Conservation (phyloP, 2,888 invertebrate genomes). For the Chaetoderma sp. region DNA sequence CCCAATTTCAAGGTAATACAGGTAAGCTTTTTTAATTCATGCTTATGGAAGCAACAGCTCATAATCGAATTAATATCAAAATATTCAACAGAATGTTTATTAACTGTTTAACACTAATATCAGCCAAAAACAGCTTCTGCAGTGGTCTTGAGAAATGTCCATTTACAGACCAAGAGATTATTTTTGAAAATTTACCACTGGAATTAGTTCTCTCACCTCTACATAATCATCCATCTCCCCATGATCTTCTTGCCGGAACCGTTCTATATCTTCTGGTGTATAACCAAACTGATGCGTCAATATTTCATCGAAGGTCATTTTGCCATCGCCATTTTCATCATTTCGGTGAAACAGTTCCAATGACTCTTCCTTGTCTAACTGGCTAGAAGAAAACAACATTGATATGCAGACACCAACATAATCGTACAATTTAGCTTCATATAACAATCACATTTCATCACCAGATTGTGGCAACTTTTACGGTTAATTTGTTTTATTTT, state of each 20-base stretch:
- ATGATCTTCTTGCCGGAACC: slow-evolving; percentile 45
- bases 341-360: slow-evolving; percentile 84
- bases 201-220: slow-evolving; percentile 44
- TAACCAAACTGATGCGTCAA: slow-evolving; percentile 88
- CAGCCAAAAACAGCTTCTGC: no score
- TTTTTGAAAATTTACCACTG: no score
- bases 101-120: no score
- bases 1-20: no score
- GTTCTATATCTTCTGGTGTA: slow-evolving; percentile 70
- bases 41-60: no score
- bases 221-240: slow-evolving; percentile 47
- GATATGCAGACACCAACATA: not conserved
- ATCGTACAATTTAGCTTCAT: not conserved
- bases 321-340: slow-evolving; percentile 85
- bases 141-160: no score
- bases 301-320: slow-evolving; percentile 91
- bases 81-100: no score
- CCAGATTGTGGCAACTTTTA: no score
- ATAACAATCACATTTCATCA: not conserved
- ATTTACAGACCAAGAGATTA: no score
- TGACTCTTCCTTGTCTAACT: slow-evolving; percentile 79
- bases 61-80: no score
- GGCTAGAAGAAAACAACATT: slow-evolving; percentile 37
- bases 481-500: no score
- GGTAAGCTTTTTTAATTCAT: no score